Conservation (phyloP, 2,888 invertebrate species). For the Rhamphomyia laevipes region DNA sequence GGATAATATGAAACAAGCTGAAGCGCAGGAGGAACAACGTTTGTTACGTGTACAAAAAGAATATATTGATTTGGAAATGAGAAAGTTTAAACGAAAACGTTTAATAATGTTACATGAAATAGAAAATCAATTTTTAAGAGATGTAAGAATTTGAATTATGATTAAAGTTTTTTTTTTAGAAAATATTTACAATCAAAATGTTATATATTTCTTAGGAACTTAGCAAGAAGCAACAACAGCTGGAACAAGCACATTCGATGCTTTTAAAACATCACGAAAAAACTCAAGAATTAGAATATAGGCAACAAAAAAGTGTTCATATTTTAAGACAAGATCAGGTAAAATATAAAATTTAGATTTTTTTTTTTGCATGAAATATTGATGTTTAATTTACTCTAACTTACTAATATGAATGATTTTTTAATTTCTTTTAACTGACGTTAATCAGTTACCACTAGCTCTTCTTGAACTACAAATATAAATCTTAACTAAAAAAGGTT, state of each 20-base stretch:
- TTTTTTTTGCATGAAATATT: too few relatives aligned
- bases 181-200: background rate
- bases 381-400: too few relatives aligned
- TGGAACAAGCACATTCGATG: slow-evolving; percentile 92
- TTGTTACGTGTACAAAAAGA: slow-evolving; percentile 80
- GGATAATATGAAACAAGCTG: slow-evolving; percentile 80
- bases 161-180: too few relatives aligned
- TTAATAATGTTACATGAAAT: slow-evolving; percentile 75
- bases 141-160: slow-evolving; percentile 44
- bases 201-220: slow-evolving; percentile 56
- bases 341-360: too few relatives aligned
- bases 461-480: too few relatives aligned
- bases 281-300: slow-evolving; percentile 90
- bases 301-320: slow-evolving; percentile 91
- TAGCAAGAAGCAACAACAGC: slow-evolving; percentile 85
- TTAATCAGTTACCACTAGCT: too few relatives aligned
- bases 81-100: slow-evolving; percentile 84
- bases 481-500: too few relatives aligned
- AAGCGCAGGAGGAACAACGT: slow-evolving; percentile 82
- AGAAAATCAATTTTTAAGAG: slow-evolving; percentile 81
- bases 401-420: too few relatives aligned
- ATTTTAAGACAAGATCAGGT: slow-evolving; percentile 79
- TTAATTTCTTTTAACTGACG: too few relatives aligned
- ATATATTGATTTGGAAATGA: slow-evolving; percentile 81
- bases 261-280: slow-evolving; percentile 91